Conservation (phyloP, 2,888 invertebrate genomes). For the Agriopis leucophaearia region DNA sequence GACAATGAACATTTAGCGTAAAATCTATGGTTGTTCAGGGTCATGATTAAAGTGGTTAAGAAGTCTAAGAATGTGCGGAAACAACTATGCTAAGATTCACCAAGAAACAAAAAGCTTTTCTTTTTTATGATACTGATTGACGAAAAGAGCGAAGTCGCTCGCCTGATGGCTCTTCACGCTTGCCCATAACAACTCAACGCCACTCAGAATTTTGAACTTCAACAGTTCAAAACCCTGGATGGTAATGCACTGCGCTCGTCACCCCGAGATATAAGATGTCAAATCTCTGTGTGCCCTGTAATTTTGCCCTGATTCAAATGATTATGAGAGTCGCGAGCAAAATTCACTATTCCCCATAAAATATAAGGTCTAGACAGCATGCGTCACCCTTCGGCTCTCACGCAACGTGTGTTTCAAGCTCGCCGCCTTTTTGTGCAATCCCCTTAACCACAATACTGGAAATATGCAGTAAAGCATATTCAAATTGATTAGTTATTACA, state of each 20-base stretch:
- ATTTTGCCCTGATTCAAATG: constrained; percentile 34
- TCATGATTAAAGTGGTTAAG: background rate
- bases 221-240: no score
- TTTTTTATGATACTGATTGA: no score
- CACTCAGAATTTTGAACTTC: no score
- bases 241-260: no score
- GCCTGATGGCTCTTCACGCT: no score
- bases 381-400: constrained; percentile 79
- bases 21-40: background rate
- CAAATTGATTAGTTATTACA: no score
- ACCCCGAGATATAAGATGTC: no score
- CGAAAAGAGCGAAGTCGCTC: no score
- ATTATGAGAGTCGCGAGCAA: constrained; percentile 43
- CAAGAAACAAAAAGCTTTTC: constrained; percentile 31
- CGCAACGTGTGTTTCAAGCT: constrained; percentile 76
- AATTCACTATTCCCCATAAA: constrained; percentile 43
- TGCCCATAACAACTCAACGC: no score
- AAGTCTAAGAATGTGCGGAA: background rate
- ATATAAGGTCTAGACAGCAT: constrained; percentile 74
- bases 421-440: constrained; percentile 49
- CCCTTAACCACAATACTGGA: constrained; percentile 23
- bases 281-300: no score
- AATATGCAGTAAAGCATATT: constrained; percentile 18
- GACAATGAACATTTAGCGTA: background rate
- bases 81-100: background rate